These are phyloP conservation scores for Haliclystus octoradiatus DNA, from an alignment of 30 jellyfish, hydroid and myxozoan species.

Conservation along the genomic window DNA sequence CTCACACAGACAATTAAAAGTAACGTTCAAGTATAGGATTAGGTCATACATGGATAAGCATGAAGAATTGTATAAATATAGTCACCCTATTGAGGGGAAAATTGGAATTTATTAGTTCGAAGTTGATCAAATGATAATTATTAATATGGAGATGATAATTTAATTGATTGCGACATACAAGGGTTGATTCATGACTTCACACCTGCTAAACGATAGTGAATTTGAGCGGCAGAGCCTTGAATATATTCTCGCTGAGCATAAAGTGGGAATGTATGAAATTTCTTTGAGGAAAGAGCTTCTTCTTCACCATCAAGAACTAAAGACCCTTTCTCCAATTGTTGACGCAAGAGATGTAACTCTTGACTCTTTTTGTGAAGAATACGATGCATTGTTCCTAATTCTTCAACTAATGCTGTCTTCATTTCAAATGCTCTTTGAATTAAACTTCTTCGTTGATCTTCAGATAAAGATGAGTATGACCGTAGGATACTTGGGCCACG, in stretches of 20 bases:
- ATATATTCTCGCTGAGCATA: conserved; percentile 33
- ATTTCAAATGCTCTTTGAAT: conserved; percentile 42
- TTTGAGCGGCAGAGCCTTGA: conserved; percentile 55
- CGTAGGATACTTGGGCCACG: conserved; percentile 59
- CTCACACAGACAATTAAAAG: no score
- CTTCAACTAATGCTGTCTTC: conserved; percentile 21
- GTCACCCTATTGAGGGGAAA: no score
- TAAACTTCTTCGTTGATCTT: conserved; percentile 44
- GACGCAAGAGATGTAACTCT: conserved; percentile 28
- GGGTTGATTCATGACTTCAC: no score
- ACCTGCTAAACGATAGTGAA: conserved; percentile 64
- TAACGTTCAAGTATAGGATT: no score
- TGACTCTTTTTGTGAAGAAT: conserved; percentile 14
- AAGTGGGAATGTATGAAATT: conserved; percentile 20
- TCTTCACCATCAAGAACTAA: conserved; percentile 41
- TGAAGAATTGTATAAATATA: no score
- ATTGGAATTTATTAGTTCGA: no score
- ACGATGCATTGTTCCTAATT: conserved; percentile 24
- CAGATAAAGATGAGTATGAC: conserved; percentile 35
- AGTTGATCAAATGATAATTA: no score
- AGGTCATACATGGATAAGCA: no score
- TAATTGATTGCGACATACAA: no score
- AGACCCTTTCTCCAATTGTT: conserved; percentile 21
- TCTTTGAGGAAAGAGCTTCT: conserved; percentile 36
- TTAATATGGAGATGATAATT: no score